These are phyloP conservation scores for Bothrops jararaca DNA, from an alignment of 2,113 vertebrate genomes.

Conservation along the genomic window DNA sequence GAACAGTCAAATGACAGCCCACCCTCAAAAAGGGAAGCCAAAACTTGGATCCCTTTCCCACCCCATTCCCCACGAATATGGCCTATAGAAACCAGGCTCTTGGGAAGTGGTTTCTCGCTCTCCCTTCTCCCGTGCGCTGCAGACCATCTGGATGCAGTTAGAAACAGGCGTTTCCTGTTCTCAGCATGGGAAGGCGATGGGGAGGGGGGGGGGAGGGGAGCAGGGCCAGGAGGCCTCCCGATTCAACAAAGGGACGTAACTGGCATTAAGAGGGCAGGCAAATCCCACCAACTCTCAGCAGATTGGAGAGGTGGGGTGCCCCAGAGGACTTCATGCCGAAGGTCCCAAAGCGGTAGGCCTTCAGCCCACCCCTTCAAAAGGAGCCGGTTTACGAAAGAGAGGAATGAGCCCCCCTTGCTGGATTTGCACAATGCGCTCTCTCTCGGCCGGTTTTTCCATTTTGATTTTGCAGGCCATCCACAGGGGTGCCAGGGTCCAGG, in stretches of 20 bases:
- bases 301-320: too few relatives aligned
- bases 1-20: not conserved
- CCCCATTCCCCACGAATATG: not conserved
- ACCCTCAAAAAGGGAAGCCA: not conserved
- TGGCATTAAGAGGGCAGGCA: not conserved
- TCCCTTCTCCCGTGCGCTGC: not conserved
- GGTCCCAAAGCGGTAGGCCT: not conserved
- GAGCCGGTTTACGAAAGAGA: not conserved
- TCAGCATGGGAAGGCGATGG: not conserved
- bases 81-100: not conserved
- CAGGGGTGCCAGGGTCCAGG: too few relatives aligned
- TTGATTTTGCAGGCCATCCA: not conserved
- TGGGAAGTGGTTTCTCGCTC: slow-evolving; percentile 15
- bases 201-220: slow-evolving; percentile 33
- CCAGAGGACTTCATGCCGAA: not conserved
- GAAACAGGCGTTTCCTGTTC: slow-evolving; percentile 30
- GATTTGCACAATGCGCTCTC: not conserved
- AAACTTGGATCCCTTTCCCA: not conserved
- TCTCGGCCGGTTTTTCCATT: not conserved
- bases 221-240: not conserved
- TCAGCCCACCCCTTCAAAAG: not conserved
- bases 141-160: slow-evolving; percentile 33
- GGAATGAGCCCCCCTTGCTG: not conserved
- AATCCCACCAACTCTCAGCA: not conserved
- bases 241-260: not conserved